phyloP scores from a whole-genome alignment of 2,888 invertebrate species.

The Hydrotaea diabolus region DNA sequence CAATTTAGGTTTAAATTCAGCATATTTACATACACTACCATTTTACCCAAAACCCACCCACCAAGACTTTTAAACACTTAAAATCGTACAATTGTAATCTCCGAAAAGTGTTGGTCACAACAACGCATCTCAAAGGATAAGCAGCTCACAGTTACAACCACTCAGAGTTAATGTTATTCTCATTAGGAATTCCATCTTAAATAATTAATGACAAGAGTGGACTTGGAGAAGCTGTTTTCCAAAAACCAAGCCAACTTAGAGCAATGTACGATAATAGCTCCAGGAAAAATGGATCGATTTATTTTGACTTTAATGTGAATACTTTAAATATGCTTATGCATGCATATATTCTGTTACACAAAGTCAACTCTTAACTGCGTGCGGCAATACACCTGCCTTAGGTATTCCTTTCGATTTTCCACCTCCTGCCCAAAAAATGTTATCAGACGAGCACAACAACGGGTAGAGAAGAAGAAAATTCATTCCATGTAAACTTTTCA shows the following conservation, averaged over 20 bases:
- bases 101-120: slow-evolving; percentile 19
- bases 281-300: background rate
- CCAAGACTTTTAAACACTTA: background rate
- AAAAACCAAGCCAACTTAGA: background rate
- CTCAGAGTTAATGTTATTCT: slow-evolving; percentile 34
- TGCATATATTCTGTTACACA: background rate
- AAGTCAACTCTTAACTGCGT: background rate
- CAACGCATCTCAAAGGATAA: slow-evolving; percentile 6
- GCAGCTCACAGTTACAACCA: background rate
- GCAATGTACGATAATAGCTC: background rate
- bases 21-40: background rate
- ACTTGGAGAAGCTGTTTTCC: background rate
- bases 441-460: no score
- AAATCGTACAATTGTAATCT: slow-evolving; percentile 39
- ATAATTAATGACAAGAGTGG: slow-evolving; percentile 36
- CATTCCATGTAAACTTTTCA: slow-evolving; percentile 21
- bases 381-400: slow-evolving; percentile 18
- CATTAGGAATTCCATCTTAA: slow-evolving; percentile 45
- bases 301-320: background rate
- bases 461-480: no score
- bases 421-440: no score
- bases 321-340: background rate
- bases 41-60: background rate
- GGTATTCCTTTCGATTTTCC: background rate
- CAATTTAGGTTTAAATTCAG: slow-evolving; percentile 27